A percentile compares a stretch with the other conserved stretches of the same genome.
These are phyloP conservation scores for Embidobia sp. DNA, from an alignment of 2,888 invertebrate species.

Conservation along the genomic window DNA sequence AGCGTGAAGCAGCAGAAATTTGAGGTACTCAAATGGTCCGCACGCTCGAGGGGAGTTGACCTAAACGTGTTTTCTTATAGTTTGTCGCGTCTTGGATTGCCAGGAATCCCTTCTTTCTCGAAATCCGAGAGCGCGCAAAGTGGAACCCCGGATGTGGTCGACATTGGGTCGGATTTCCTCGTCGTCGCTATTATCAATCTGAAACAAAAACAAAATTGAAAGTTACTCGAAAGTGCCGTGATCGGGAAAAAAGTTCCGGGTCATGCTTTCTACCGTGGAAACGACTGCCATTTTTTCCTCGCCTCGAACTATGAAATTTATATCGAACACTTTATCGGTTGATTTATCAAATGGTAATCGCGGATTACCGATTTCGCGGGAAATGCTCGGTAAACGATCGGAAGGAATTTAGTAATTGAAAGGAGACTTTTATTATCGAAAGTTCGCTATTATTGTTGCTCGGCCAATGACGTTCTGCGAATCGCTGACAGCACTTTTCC, in stretches of 20 bases:
- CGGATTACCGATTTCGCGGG: conserved; percentile 16
- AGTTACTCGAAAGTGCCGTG: conserved; percentile 46
- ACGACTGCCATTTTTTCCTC: conserved; percentile 9
- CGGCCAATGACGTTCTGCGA: background rate
- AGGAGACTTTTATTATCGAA: conserved; percentile 24
- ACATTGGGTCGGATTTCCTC: conserved; percentile 33
- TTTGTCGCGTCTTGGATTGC: background rate
- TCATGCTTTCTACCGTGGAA: conserved; percentile 42
- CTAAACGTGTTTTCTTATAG: background rate
- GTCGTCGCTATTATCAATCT: conserved; percentile 27
- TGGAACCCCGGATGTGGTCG: conserved; percentile 34
- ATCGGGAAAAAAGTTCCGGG: conserved; percentile 21
- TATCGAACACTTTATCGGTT: conserved; percentile 15
- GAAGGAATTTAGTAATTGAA: conserved; percentile 8
- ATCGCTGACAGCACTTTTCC: conserved; percentile 1
- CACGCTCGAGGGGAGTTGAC: no score
- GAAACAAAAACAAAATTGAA: conserved; percentile 58
- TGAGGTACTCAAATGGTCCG: no score
- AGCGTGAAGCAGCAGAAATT: no score
- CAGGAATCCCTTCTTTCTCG: conserved; percentile 8
- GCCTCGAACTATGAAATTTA: conserved; percentile 6
- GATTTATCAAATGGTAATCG: conserved; percentile 13
- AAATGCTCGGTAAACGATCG: conserved; percentile 8
- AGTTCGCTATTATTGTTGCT: conserved; percentile 7
- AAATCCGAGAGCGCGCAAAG: conserved; percentile 18